Evolutionary conservation across 2,888 invertebrate genomes (phyloP).

Genomic region (Mellilla xanthometata): DNA sequence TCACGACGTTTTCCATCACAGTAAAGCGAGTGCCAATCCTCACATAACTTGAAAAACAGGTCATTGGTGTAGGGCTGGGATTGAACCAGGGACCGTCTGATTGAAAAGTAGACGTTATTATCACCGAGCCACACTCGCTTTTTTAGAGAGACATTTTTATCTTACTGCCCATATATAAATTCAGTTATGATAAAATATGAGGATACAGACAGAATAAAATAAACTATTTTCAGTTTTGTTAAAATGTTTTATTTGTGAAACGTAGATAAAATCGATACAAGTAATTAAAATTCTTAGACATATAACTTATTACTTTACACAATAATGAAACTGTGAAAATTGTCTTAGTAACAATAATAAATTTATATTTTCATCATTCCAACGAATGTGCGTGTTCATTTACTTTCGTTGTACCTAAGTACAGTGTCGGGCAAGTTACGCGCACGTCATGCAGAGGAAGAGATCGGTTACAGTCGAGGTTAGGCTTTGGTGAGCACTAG

Average conservation of each 20-base stretch:
- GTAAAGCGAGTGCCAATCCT: too few species aligned
- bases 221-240: constrained; percentile 60
- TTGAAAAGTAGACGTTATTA: too few species aligned
- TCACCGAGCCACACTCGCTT: too few species aligned
- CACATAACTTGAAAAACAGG: too few species aligned
- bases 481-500: constrained; percentile 14
- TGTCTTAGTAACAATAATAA: constrained; percentile 69
- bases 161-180: too few species aligned
- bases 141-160: too few species aligned
- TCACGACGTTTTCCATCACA: too few species aligned
- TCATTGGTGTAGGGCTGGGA: too few species aligned
- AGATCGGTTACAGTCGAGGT: constrained; percentile 14
- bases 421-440: constrained; percentile 13
- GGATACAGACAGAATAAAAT: constrained; percentile 30
- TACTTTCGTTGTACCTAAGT: constrained; percentile 50
- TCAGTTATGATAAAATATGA: not conserved
- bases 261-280: constrained; percentile 83
- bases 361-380: constrained; percentile 49
- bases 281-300: constrained; percentile 80
- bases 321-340: constrained; percentile 77
- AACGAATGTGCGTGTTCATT: constrained; percentile 60
- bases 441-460: constrained; percentile 1
- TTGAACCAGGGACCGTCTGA: too few species aligned
- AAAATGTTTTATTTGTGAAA: constrained; percentile 82
- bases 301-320: constrained; percentile 75